Conservation (phyloP, 2,888 invertebrate species). For the Cantharis rustica region DNA sequence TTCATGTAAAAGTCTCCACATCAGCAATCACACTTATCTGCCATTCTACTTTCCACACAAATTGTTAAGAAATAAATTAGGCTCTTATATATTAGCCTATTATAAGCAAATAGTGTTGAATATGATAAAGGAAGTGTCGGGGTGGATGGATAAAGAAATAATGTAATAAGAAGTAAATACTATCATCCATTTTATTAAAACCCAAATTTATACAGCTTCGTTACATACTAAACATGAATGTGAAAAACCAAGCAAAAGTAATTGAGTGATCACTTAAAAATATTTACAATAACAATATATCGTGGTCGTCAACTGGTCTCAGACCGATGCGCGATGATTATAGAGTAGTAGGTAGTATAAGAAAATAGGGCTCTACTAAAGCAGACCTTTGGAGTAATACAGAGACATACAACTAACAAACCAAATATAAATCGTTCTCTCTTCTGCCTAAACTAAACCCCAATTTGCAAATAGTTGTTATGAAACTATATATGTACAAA, state of each 20-base stretch:
- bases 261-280: slow-evolving; percentile 57
- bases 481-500: slow-evolving; percentile 47
- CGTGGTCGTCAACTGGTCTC: slow-evolving; percentile 55
- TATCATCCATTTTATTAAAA: slow-evolving; percentile 59
- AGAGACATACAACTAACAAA: slow-evolving; percentile 37
- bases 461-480: slow-evolving; percentile 29
- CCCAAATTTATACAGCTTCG: slow-evolving; percentile 58
- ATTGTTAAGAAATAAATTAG: too few species aligned
- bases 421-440: slow-evolving; percentile 19
- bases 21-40: too few species aligned
- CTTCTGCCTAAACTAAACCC: slow-evolving; percentile 8
- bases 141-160: background rate
- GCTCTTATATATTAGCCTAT: too few species aligned
- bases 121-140: too few species aligned
- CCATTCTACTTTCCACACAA: too few species aligned
- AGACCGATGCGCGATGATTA: slow-evolving; percentile 51
- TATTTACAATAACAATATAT: slow-evolving; percentile 58
- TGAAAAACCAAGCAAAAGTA: slow-evolving; percentile 55
- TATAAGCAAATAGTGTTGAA: too few species aligned
- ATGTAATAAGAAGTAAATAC: slow-evolving; percentile 41
- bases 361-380: slow-evolving; percentile 55
- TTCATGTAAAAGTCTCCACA: too few species aligned
- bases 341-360: slow-evolving; percentile 40
- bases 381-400: slow-evolving; percentile 44
- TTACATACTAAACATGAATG: slow-evolving; percentile 57